Base-by-base conservation (phyloP, 2,888 invertebrate genomes). In the Macrophya alboannulata region DNA sequence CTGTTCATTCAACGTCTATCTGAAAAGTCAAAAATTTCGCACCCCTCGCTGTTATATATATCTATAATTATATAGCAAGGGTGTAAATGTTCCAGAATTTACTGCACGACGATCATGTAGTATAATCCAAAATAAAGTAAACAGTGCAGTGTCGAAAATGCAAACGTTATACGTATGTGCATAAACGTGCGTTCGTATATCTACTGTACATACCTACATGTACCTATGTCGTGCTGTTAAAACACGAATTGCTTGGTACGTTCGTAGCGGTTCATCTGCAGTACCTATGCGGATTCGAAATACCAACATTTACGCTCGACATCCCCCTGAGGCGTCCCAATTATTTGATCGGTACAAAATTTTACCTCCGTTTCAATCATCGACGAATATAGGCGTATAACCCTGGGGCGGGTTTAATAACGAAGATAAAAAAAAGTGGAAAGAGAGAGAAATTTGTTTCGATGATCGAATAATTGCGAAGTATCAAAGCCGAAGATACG, bases 71-170 rank as follows among this genome's bases (percentile, higher is more conserved):
- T 17, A n/a, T n/a, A n/a, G n/a, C 71, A 17, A 15, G 37, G 37
- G 62, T 62, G 62, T 25, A 62, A 62, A 62, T 62, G 62, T 62
- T 37, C 17, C 37, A 37, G 62, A 12, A 21, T 31, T 31, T 62
- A 55, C 62, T 25, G 21, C n/a, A 12, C 76, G 25, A 9, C 51
- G 55, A n/a, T 40, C 40, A 43, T 59, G 21, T 21, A 9, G 21
- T 88, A 90, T 92, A 92, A 92, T 91, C 91, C 90, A 86, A 90
- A 91, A 90, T 90, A 91, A 91, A 91, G 89, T 89, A 91, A 92
- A 92, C 91, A 90, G 79, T 77, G 83, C 88, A 71, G 86, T 86
- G 86, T 65, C 87, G 89, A 90, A 92, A 92, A 91, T 90, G 89
- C 89, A 88, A 90, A 88, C 90, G 90, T 90, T 17, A 43, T 4